Evolutionary conservation across 2,888 invertebrate species (phyloP).

Genomic region (Eilema depressum): DNA sequence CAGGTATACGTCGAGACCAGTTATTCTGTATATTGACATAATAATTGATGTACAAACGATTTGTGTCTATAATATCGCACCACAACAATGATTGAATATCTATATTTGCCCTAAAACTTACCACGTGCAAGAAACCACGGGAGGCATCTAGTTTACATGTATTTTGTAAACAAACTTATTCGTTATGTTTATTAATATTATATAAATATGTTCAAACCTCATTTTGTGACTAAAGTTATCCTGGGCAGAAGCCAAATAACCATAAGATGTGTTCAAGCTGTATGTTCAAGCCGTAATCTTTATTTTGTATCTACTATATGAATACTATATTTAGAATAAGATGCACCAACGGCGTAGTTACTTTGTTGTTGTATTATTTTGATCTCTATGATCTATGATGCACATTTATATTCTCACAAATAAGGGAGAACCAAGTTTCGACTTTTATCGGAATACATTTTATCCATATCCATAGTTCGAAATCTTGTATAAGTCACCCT

Average conservation of each 20-base stretch:
- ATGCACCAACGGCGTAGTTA: slow-evolving; percentile 35
- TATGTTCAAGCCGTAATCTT: slow-evolving; percentile 29
- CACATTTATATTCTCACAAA: neutral
- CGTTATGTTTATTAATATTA: slow-evolving; percentile 10
- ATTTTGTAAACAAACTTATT: slow-evolving; percentile 7
- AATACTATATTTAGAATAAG: slow-evolving; percentile 49
- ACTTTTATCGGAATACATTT: neutral
- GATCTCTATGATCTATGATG: slow-evolving; percentile 4
- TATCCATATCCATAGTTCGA: neutral
- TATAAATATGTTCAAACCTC: slow-evolving; percentile 35
- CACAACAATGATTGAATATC: neutral
- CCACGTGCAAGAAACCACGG: neutral
- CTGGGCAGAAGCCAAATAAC: slow-evolving; percentile 51
- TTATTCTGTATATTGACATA: too few relatives aligned
- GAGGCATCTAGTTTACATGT: neutral
- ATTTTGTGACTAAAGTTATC: slow-evolving; percentile 33
- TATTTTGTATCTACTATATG: slow-evolving; percentile 44
- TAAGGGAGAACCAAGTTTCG: neutral
- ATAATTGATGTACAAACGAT: too few relatives aligned
- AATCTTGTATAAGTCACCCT: neutral
- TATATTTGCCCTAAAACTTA: neutral
- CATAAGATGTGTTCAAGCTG: slow-evolving; percentile 35
- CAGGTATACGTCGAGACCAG: too few relatives aligned
- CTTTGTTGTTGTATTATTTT: slow-evolving; percentile 10
- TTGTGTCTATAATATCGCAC: too few relatives aligned